phyloP scores from a whole-genome alignment of 2,888 invertebrate species.

The Drosophila diplacantha region DNA sequence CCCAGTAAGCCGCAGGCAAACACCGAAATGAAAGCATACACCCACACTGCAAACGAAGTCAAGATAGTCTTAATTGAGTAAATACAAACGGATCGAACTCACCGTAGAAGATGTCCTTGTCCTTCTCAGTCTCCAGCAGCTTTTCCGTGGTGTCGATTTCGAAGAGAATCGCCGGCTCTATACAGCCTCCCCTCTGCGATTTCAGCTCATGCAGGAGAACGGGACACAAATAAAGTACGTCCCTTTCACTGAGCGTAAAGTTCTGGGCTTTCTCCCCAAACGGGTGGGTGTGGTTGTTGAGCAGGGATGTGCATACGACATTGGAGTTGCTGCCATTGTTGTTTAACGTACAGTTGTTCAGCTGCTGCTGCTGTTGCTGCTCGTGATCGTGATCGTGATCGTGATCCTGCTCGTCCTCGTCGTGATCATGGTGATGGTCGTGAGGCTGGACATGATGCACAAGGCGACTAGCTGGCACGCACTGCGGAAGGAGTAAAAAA shows the following conservation, averaged over 20 bases:
- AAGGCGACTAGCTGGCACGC: constrained; percentile 61
- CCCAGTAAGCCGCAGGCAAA: constrained; percentile 92
- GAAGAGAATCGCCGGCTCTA: constrained; percentile 76
- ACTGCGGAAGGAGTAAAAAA: constrained; percentile 40
- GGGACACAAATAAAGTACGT: constrained; percentile 81
- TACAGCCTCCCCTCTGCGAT: constrained; percentile 80
- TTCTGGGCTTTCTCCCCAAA: constrained; percentile 27
- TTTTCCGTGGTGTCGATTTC: constrained; percentile 58
- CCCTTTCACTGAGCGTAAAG: constrained; percentile 61
- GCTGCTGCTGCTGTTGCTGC: constrained; percentile 13
- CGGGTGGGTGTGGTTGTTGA: constrained; percentile 2
- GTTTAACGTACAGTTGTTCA: constrained; percentile 49
- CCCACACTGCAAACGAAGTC: constrained; percentile 83
- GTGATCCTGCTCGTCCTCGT: constrained; percentile 30
- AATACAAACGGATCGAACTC: constrained; percentile 8
- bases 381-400: constrained; percentile 5
- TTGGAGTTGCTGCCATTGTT: constrained; percentile 43
- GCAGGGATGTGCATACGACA: constrained; percentile 35
- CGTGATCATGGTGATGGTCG: constrained; percentile 46
- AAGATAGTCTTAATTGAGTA: background rate
- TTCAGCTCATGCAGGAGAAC: constrained; percentile 83
- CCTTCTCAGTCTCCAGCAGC: constrained; percentile 32
- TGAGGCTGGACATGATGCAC: constrained; percentile 70
- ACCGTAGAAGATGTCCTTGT: constrained; percentile 68
- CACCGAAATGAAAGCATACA: constrained; percentile 89